phyloP scores from a whole-genome alignment of 2,888 invertebrate species.

The Cephus runcator region DNA sequence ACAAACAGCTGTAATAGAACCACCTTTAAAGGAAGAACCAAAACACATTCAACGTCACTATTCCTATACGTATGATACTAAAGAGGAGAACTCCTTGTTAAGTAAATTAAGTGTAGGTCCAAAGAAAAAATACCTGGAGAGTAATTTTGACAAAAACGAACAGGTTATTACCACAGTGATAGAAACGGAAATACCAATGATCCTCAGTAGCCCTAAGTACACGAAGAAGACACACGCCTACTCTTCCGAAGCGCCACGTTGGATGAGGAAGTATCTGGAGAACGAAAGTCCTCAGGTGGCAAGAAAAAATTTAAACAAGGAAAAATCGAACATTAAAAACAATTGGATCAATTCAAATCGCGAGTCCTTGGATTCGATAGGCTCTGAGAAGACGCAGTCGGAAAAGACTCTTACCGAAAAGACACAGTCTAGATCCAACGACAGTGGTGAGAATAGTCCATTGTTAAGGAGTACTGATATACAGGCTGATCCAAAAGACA shows the following conservation, averaged over 20 bases:
- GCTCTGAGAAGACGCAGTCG: conserved; percentile 9
- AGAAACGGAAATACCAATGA: conserved; percentile 56
- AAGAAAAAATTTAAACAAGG: conserved; percentile 19
- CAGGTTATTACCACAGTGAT: conserved; percentile 60
- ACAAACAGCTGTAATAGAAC: background rate
- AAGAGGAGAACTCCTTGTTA: conserved; percentile 34
- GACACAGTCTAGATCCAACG: background rate
- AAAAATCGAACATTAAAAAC: conserved; percentile 25
- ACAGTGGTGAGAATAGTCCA: background rate
- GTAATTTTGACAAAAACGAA: conserved; percentile 59
- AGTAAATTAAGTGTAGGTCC: conserved; percentile 41
- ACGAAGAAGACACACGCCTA: conserved; percentile 51
- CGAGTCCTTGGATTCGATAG: conserved; percentile 18
- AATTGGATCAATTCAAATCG: conserved; percentile 17
- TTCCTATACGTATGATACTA: conserved; percentile 58
- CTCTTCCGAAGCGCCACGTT: conserved; percentile 52
- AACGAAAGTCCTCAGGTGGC: conserved; percentile 37
- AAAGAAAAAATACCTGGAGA: conserved; percentile 56
- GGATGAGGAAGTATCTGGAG: conserved; percentile 55
- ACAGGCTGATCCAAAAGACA: conserved; percentile 21
- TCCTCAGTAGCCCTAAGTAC: conserved; percentile 52
- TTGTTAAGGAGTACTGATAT: conserved; percentile 20
- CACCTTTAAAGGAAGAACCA: conserved; percentile 35
- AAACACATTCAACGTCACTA: conserved; percentile 58
- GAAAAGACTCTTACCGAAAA: background rate